Conservation (phyloP, 2,888 invertebrate genomes). For the Heliconius charithonia region DNA sequence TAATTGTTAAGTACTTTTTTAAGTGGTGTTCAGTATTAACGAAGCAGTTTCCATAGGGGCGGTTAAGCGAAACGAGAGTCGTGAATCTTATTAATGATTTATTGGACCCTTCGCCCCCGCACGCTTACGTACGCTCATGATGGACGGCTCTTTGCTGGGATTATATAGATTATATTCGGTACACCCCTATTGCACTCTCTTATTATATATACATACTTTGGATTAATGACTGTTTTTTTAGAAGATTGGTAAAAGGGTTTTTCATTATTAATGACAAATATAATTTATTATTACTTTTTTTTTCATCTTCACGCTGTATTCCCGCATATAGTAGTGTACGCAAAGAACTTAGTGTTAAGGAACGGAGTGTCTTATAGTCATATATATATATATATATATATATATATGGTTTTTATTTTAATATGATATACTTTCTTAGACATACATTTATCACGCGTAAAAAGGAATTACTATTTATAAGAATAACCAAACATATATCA, state of each 20-base stretch:
- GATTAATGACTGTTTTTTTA: neutral
- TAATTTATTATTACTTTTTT: no score
- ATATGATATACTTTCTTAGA: no score
- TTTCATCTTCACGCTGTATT: no score
- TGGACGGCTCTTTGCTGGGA: conserved; percentile 35
- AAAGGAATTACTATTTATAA: no score
- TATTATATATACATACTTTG: conserved; percentile 23
- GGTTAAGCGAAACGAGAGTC: conserved; percentile 57
- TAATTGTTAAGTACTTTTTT: conserved; percentile 12
- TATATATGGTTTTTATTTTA: no score
- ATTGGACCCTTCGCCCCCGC: conserved; percentile 52
- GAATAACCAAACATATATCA: neutral
- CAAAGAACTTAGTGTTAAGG: no score
- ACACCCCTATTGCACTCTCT: conserved; percentile 14
- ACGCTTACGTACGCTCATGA: conserved; percentile 33
- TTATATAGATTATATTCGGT: conserved; percentile 38
- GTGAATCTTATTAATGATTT: conserved; percentile 73
- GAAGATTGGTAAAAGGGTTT: neutral
- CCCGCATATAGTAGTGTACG: no score
- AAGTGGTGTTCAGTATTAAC: conserved; percentile 30
- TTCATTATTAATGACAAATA: neutral
- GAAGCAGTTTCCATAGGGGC: conserved; percentile 31
- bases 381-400: no score
- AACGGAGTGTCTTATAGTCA: no score
- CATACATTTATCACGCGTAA: no score